These are phyloP conservation scores for Botia kubotai DNA, from an alignment of 2,797 vertebrate genomes.

Conservation along the genomic window DNA sequence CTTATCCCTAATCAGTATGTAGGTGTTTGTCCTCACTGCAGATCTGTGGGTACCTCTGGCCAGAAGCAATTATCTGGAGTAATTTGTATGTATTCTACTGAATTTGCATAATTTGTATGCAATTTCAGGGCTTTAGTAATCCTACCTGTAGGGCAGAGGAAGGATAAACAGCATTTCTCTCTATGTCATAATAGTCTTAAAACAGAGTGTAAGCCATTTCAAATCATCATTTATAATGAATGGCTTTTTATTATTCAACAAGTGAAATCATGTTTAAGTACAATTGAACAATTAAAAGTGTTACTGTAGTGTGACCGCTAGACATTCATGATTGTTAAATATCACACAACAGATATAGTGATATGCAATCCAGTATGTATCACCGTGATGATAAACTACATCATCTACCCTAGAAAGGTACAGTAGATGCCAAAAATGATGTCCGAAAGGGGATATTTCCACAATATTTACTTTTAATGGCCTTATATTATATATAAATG, in stretches of 20 bases:
- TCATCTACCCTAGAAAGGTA: not conserved
- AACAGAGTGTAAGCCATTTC: not conserved
- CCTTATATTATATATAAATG: no score
- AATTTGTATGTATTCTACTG: conserved; percentile 71
- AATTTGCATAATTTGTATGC: no score
- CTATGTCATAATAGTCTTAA: not conserved
- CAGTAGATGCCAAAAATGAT: no score
- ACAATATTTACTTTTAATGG: no score
- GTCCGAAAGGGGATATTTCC: no score
- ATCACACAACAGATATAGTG: not conserved
- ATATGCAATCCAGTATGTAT: conserved; percentile 32
- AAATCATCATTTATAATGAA: not conserved
- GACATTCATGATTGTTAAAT: not conserved
- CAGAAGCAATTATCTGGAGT: conserved; percentile 55
- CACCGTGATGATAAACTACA: conserved; percentile 13
- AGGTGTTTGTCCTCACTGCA: conserved; percentile 23
- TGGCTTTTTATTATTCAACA: no score
- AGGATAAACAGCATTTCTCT: not conserved
- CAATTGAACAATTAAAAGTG: not conserved
- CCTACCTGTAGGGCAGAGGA: conserved; percentile 68
- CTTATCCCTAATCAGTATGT: conserved; percentile 21
- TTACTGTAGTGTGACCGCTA: not conserved
- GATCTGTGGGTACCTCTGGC: conserved; percentile 15
- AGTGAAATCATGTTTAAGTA: no score
- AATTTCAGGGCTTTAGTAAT: conserved; percentile 68